phyloP scores from a whole-genome alignment of 2,113 vertebrate species.

The cat (Felis catus) region F.catus_Fca126_mat1.0 CM031420.1:120866001-120866500 shows the following conservation, averaged over 20 bases:
- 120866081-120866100: background rate
- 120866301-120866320: background rate
- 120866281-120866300: background rate
- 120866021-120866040: background rate
- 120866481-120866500: constrained; percentile 17
- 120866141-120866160: constrained; percentile 52
- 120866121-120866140: background rate
- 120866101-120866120: background rate
- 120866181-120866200: background rate
- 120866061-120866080: background rate
- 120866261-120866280: background rate
- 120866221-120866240: background rate
- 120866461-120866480: background rate
- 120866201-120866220: background rate
- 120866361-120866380: background rate
- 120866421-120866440: background rate
- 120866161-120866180: background rate
- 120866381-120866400: background rate
- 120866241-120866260: background rate
- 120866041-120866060: background rate
- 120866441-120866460: background rate
- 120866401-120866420: background rate
- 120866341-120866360: background rate
- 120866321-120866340: background rate
- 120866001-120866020: background rate